Base-by-base conservation (phyloP, 2,797 vertebrate genomes). In the Betta splendens region DNA sequence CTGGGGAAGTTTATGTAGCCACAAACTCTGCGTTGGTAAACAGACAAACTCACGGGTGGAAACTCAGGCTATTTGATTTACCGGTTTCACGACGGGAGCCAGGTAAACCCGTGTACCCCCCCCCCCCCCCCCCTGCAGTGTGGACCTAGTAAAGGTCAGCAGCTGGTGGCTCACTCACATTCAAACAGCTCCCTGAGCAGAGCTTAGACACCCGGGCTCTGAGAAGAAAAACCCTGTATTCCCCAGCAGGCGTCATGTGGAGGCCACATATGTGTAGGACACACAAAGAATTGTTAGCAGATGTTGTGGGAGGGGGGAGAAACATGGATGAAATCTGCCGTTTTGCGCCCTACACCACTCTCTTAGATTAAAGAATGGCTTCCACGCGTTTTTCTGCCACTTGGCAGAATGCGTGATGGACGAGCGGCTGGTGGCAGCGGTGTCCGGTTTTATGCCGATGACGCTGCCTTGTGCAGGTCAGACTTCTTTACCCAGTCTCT, bases 401-500 rank as follows among this genome's bases (percentile, higher is more conserved):
- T 63, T 79, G 69, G 55, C 66, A 64, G 71, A 16, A 7, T 48
- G 43, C 44, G 59, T 68, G 37, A 74, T 70, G 72, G 12, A 23
- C 43, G 56, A 60, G 28, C 32, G 48, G 28, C 29, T 64, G 29
- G 28, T 47, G 51, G 32, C 43, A 54, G 25, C 29, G 18, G 39
- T 33, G 57, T 72, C 64, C 64, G 44, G 10, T 53, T 46, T 57
- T 6, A 42, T 71, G 62, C 79, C 50, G 53, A 44, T 9, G 32
- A 68, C 72, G 53, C 75, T 64, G 72, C 76, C 75, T 77, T 72
- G 87, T 91, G 78, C 87, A 83, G 87, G 85, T 87, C 88, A 89
- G 54, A 44, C 54, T 61, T 64, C 61, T 74, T 11, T 31, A 33
- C 35, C 62, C 40, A 62, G 46, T 25, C 47, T 60, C 45, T 37